phyloP scores from a whole-genome alignment of 1,140 invertebrate species.

The Ephestia elutella region DNA sequence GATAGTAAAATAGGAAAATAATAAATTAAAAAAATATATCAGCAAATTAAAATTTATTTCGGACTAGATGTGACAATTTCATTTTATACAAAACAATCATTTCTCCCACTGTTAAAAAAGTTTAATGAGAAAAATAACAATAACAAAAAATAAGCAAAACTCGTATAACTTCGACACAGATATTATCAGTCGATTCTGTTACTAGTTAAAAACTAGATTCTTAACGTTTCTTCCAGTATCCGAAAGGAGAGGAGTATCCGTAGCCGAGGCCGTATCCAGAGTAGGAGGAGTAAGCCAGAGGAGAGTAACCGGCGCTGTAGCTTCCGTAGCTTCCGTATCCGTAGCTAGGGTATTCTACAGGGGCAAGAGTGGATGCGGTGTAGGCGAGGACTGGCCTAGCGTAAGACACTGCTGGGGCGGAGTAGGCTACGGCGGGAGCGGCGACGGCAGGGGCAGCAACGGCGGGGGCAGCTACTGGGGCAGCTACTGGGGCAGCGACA shows the following conservation, averaged over 20 bases:
- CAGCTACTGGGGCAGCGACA: conserved; percentile 25
- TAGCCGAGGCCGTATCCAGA: neutral
- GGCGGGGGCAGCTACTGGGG: conserved; percentile 7
- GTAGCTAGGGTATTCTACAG: neutral
- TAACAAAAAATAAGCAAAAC: neutral
- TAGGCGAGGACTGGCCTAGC: neutral
- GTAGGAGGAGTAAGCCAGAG: conserved; percentile 2
- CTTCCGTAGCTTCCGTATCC: neutral
- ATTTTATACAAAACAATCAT: too few species aligned
- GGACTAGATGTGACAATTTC: too few species aligned
- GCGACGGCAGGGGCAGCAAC: neutral
- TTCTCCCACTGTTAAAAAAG: too few species aligned
- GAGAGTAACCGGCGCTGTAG: neutral
- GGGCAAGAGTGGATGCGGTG: neutral
- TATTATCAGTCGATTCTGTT: neutral
- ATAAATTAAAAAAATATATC: too few species aligned
- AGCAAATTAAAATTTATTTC: too few species aligned
- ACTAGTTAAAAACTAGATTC: neutral
- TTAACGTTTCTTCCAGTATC: conserved; percentile 9
- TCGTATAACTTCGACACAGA: neutral
- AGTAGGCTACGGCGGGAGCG: conserved; percentile 9
- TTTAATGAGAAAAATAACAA: neutral
- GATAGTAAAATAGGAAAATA: too few species aligned
- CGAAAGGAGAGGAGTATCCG: neutral
- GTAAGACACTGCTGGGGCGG: conserved; percentile 4